Conservation (phyloP, 2,113 vertebrate genomes). For the Menidia beryllina region DNA sequence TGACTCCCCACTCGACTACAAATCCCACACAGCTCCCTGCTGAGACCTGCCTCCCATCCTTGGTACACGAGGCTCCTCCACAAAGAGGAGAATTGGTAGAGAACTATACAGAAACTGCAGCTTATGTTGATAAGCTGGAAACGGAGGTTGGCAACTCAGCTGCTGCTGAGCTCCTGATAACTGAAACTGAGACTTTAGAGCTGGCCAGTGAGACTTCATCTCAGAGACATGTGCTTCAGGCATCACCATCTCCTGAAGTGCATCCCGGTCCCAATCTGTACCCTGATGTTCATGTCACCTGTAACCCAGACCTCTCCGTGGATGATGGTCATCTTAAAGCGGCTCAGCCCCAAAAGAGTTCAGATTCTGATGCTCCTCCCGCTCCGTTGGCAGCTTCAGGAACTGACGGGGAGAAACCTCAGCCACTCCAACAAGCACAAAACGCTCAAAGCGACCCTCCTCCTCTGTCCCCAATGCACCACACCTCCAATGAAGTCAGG, state of each 20-base stretch:
- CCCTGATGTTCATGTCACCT: conserved; percentile 66
- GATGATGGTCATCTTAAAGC: conserved; percentile 21
- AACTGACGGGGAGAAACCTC: conserved; percentile 47
- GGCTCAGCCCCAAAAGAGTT: conserved; percentile 15
- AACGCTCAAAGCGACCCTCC: conserved; percentile 29
- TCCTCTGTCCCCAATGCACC: conserved; percentile 41
- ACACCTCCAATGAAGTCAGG: conserved; percentile 8
- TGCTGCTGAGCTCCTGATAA: conserved; percentile 18
- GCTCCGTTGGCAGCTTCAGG: conserved; percentile 10
- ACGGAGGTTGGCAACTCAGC: background rate
- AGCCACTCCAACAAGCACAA: conserved; percentile 47
- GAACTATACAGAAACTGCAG: conserved; percentile 21
- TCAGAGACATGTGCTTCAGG: conserved; percentile 22
- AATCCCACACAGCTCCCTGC: conserved; percentile 26
- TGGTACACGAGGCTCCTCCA: conserved; percentile 18
- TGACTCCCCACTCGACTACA: background rate
- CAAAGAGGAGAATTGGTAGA: conserved; percentile 21
- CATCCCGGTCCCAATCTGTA: conserved; percentile 73
- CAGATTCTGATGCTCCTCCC: conserved; percentile 2
- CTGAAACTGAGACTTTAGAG: conserved; percentile 39
- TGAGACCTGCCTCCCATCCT: conserved; percentile 3
- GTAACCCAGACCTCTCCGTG: conserved; percentile 52
- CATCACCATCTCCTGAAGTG: conserved; percentile 51
- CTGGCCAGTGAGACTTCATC: conserved; percentile 27
- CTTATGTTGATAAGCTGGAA: conserved; percentile 10